A percentile compares a stretch with the other conserved stretches of the same genome.
Conservation (phyloP, 37 sponge, comb jelly and placozoan genomes). For the Lycopodina hypogea region DNA sequence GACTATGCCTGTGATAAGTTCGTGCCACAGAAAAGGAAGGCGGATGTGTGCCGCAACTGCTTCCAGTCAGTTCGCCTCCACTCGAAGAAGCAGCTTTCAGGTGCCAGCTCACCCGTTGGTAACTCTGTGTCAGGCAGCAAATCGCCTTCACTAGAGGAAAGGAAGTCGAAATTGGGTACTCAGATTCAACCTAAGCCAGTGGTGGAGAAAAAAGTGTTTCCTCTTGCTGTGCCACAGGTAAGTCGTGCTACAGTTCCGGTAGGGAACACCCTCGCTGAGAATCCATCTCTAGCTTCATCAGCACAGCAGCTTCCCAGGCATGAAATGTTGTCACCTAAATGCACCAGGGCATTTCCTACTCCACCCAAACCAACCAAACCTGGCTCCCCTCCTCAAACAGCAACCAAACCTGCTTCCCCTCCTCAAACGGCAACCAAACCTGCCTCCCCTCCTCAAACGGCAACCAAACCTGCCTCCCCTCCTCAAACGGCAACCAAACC, state of each 20-base stretch:
- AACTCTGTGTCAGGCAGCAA: no score
- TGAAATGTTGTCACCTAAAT: not conserved
- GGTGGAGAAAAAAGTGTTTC: not conserved
- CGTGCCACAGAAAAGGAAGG: conserved; percentile 57
- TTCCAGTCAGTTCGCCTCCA: conserved; percentile 60
- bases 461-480: not conserved
- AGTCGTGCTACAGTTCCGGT: not conserved
- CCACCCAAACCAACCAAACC: not conserved
- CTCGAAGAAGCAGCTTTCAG: conserved; percentile 16
- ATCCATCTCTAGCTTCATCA: not conserved
- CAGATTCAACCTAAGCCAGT: no score
- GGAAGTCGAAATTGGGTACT: no score
- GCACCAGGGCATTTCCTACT: no score
- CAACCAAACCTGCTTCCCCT: not conserved
- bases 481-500: not conserved
- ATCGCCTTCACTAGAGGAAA: no score
- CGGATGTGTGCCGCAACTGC: conserved; percentile 55
- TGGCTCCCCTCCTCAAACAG: not conserved
- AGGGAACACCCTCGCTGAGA: not conserved
- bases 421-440: not conserved
- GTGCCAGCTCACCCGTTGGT: not conserved
- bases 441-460: not conserved
- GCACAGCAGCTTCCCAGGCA: not conserved
- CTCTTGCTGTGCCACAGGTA: not conserved
- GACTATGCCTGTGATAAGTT: conserved; percentile 69